Evolutionary conservation across 2,113 vertebrate species (phyloP).

Genomic region (Brevimyrus niger): DNA sequence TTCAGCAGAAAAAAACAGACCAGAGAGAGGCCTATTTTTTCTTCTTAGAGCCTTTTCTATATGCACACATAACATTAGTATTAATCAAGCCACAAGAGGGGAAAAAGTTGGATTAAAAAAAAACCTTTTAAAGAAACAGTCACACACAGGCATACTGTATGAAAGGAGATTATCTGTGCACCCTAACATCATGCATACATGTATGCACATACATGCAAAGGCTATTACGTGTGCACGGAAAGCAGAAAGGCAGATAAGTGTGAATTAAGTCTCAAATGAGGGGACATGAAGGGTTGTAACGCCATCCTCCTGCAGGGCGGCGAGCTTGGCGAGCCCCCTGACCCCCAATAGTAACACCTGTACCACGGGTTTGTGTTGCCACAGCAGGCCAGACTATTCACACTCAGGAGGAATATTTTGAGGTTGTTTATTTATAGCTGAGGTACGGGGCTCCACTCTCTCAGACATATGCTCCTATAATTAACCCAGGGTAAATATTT

Average conservation of each 20-base stretch:
- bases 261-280: slow-evolving; percentile 20
- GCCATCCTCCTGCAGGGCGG: background rate
- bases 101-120: background rate
- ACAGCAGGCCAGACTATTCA: slow-evolving; percentile 85
- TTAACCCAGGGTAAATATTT: slow-evolving; percentile 67
- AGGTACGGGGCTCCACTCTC: slow-evolving; percentile 29
- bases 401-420: slow-evolving; percentile 91
- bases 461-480: slow-evolving; percentile 54
- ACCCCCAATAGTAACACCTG: slow-evolving; percentile 85
- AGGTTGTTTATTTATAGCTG: slow-evolving; percentile 89
- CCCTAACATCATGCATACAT: background rate
- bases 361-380: slow-evolving; percentile 70
- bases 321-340: background rate
- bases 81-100: background rate
- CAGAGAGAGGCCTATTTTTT: background rate
- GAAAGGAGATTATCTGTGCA: background rate
- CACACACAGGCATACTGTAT: background rate
- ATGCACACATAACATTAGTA: background rate
- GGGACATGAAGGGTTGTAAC: slow-evolving; percentile 23
- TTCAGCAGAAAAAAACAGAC: background rate
- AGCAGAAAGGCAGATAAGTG: background rate
- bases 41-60: background rate
- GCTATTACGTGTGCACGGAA: background rate
- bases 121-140: background rate
- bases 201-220: background rate